Base-by-base conservation (phyloP, 1,140 invertebrate species). In the Chlorops oryzae region DNA sequence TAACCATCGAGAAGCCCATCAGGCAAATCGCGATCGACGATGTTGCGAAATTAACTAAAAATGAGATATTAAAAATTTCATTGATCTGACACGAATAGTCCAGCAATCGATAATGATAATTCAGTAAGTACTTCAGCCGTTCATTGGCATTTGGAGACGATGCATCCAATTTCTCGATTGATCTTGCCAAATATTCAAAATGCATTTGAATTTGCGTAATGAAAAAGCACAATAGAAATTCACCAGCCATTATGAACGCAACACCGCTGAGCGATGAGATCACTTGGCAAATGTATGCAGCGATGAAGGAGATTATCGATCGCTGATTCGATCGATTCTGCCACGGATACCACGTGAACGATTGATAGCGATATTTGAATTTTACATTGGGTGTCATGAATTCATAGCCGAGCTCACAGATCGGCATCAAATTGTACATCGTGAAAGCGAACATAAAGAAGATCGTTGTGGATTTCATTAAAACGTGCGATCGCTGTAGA, bases 281-380 rank as follows among this genome's bases (percentile, higher is more conserved):
- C 6, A 47, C 37, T 27, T 66, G 59, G 24, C 50, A 57, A 0
- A 63, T 3, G 35, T 59, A 59, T 6, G 55, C 48, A 1, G 21
- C 5, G 0, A 27, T 3, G 24, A 64, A 67, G 6, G 50, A 39
- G 2, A 48, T 0, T 0, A 17, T 3, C 1, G 61, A 54, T 2
- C 51, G 39, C 0, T 42, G 17, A 12, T 51, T 51, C 0, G 34
- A 5, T 5, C 43, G 9, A 22, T 49, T 44, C 2, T 47, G 55
- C 64, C 64, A 67, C 5, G 64, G 64, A 55, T 66, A 67, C 64
- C 64, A 67, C 12, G 64, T 67, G 45, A 61, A 58, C 5, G 56
- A 61, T 45, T 67, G 64, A 10, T 45, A 54, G 17, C 49, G 60
- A 32, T 48, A 67, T 1, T 28, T 46, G 3, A 62, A 22, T 0